These are phyloP conservation scores for Unio delphinus DNA, from an alignment of 2,888 invertebrate species.

Conservation along the genomic window DNA sequence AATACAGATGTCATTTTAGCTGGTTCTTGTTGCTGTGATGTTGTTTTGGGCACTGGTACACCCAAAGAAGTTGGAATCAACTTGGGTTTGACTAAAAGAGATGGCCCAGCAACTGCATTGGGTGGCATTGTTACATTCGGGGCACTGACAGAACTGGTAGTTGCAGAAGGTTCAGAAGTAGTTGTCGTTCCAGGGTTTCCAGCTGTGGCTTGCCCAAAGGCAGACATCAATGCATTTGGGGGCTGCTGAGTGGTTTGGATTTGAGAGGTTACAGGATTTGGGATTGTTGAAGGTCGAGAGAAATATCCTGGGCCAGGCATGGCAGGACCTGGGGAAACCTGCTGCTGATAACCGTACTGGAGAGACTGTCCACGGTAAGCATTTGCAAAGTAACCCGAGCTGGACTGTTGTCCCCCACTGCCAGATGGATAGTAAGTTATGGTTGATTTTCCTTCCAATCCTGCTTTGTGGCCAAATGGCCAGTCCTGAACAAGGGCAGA, in stretches of 20 bases:
- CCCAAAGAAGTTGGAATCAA: conserved; percentile 36
- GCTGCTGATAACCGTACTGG: conserved; percentile 44
- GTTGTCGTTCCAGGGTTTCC: conserved; percentile 15
- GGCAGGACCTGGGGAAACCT: conserved; percentile 13
- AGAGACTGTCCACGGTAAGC: conserved; percentile 56
- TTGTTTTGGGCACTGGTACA: conserved; percentile 16
- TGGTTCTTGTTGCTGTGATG: conserved; percentile 5
- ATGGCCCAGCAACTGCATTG: conserved; percentile 39
- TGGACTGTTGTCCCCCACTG: conserved; percentile 24
- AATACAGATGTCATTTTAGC: conserved; percentile 1
- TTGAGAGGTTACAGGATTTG: conserved; percentile 9
- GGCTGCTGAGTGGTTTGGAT: conserved; percentile 15
- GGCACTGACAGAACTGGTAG: conserved; percentile 7
- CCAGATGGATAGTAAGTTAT: conserved; percentile 46
- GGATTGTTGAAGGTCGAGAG: conserved; percentile 27
- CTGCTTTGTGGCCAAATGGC: conserved; percentile 57
- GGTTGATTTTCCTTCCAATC: conserved; percentile 55
- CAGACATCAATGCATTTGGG: not conserved
- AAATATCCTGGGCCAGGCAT: conserved; percentile 62
- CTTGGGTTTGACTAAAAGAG: conserved; percentile 22
- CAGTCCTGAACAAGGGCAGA: conserved; percentile 57
- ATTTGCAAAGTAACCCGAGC: conserved; percentile 51
- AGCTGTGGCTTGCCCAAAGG: conserved; percentile 11
- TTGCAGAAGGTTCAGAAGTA: conserved; percentile 15
- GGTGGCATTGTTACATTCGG: conserved; percentile 35